phyloP scores from a whole-genome alignment of 2,113 vertebrate genomes.

The Pachyramphus minor region DNA sequence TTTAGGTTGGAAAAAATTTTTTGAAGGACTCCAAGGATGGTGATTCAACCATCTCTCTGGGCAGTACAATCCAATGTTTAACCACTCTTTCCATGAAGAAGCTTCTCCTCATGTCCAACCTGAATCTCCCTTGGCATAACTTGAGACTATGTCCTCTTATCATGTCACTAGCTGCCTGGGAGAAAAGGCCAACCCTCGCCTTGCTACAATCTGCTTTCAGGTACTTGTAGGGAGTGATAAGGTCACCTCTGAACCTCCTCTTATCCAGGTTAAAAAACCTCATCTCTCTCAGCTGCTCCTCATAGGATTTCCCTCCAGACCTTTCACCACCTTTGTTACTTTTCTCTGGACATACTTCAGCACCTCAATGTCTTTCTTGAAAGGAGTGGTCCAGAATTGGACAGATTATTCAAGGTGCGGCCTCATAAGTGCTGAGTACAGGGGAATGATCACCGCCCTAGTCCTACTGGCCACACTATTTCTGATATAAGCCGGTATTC shows the following conservation, averaged over 20 bases:
- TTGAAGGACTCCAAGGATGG: neutral
- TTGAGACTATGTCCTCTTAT: neutral
- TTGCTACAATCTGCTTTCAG: neutral
- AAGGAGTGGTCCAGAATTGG: neutral
- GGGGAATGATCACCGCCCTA: too few species aligned
- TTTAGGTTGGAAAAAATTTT: neutral
- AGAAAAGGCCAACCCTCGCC: neutral
- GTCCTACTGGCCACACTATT: neutral
- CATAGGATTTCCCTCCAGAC: neutral
- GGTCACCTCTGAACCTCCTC: neutral
- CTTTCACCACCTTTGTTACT: neutral
- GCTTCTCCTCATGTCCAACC: neutral
- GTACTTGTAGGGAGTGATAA: neutral
- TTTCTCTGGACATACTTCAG: neutral
- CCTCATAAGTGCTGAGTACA: neutral
- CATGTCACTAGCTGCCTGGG: too few species aligned
- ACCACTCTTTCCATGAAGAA: neutral
- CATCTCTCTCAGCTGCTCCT: neutral
- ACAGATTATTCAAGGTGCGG: neutral
- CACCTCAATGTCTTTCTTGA: neutral
- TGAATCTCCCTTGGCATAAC: neutral
- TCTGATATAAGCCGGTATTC: neutral
- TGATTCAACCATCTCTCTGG: neutral
- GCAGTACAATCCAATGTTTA: neutral
- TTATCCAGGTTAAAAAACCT: neutral